Conservation (phyloP, 2,888 invertebrate genomes). For the Ochropleura plecta region DNA sequence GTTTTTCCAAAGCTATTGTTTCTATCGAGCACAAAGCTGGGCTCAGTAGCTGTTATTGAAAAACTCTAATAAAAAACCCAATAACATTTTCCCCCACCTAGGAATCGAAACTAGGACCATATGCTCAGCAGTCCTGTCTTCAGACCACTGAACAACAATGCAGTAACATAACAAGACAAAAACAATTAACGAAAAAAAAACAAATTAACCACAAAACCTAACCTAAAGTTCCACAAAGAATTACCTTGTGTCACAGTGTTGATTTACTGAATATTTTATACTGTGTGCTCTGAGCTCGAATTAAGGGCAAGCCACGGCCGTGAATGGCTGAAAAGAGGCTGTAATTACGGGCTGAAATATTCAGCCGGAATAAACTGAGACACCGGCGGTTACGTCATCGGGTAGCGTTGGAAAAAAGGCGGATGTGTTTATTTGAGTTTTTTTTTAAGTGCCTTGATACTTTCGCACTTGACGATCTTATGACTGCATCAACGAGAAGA, state of each 20-base stretch:
- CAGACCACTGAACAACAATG: background rate
- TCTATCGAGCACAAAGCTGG: background rate
- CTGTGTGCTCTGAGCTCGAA: slow-evolving; percentile 69
- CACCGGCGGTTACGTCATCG: slow-evolving; percentile 77
- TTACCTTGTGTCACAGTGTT: slow-evolving; percentile 29
- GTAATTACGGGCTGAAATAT: slow-evolving; percentile 87
- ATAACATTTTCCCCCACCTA: background rate
- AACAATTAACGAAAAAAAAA: slow-evolving; percentile 3
- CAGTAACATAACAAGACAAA: background rate
- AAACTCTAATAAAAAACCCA: background rate
- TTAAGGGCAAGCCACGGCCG: slow-evolving; percentile 73
- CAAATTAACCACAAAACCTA: background rate
- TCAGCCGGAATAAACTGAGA: slow-evolving; percentile 80
- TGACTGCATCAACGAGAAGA: too few species aligned
- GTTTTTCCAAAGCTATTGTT: too few species aligned
- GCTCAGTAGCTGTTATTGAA: background rate
- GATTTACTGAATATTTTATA: slow-evolving; percentile 56
- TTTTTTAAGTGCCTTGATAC: background rate
- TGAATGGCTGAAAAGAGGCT: slow-evolving; percentile 80
- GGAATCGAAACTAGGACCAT: background rate
- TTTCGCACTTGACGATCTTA: background rate
- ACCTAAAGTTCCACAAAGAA: slow-evolving; percentile 21
- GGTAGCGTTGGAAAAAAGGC: slow-evolving; percentile 69
- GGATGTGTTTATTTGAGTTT: background rate
- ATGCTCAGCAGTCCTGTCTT: background rate